These are phyloP conservation scores for Taurulus bubalis DNA, from an alignment of 2,113 vertebrate genomes.

Conservation along the genomic window DNA sequence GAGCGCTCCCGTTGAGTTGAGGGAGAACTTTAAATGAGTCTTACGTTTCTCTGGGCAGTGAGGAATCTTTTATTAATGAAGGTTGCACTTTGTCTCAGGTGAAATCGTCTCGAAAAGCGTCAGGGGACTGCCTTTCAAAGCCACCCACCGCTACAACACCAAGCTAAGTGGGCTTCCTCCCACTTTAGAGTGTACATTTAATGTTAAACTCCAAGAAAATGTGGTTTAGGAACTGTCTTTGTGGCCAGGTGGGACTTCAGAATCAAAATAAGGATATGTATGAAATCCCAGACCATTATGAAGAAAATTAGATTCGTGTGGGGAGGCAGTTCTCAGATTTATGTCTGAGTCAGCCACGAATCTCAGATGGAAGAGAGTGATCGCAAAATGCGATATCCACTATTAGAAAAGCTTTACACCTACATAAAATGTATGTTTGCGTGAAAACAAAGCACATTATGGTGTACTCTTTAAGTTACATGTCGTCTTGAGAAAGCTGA, in stretches of 20 bases:
- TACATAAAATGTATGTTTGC: slow-evolving; percentile 49
- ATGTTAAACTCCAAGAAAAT: slow-evolving; percentile 38
- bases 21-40: slow-evolving; percentile 63
- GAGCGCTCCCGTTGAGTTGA: slow-evolving; percentile 43
- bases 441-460: slow-evolving; percentile 50
- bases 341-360: slow-evolving; percentile 33
- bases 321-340: slow-evolving; percentile 45
- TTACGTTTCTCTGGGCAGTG: slow-evolving; percentile 54
- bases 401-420: slow-evolving; percentile 46
- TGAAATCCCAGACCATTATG: slow-evolving; percentile 42
- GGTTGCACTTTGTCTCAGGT: slow-evolving; percentile 69
- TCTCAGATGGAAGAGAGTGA: slow-evolving; percentile 34
- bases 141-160: slow-evolving; percentile 55
- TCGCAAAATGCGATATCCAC: slow-evolving; percentile 39
- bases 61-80: slow-evolving; percentile 79
- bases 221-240: slow-evolving; percentile 37
- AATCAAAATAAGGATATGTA: slow-evolving; percentile 38
- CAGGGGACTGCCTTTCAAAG: slow-evolving; percentile 44
- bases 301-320: slow-evolving; percentile 51
- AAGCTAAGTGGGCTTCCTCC: slow-evolving; percentile 62
- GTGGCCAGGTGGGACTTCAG: slow-evolving; percentile 46
- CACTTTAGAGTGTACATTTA: slow-evolving; percentile 45
- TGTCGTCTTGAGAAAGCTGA: neutral
- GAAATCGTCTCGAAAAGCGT: slow-evolving; percentile 52
- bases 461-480: slow-evolving; percentile 2